Percentiles rank a stretch among this genome's conserved stretches.
Conservation (phyloP, 2,888 invertebrate genomes). For the Melitaea athalia region DNA sequence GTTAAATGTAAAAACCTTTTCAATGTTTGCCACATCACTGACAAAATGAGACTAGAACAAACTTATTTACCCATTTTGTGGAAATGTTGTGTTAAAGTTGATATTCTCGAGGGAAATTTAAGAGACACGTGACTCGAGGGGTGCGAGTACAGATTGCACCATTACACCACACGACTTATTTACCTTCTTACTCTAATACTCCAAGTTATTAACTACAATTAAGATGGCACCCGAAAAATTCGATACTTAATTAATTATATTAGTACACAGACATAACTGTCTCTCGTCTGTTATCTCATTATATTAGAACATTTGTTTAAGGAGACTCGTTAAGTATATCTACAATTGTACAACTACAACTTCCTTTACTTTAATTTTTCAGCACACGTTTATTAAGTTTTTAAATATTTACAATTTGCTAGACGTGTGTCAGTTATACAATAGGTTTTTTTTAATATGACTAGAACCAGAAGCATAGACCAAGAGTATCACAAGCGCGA, state of each 20-base stretch:
- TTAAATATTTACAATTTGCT: too few species aligned
- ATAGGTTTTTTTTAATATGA: too few species aligned
- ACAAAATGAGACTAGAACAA: conserved; percentile 28
- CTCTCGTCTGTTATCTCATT: background rate
- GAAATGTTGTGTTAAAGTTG: conserved; percentile 50
- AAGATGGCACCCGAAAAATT: conserved; percentile 58
- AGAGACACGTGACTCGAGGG: conserved; percentile 53
- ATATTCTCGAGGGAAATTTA: conserved; percentile 73
- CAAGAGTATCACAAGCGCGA: too few species aligned
- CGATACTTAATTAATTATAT: conserved; percentile 61
- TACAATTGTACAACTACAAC: background rate
- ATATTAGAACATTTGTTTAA: background rate
- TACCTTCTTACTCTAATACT: conserved; percentile 74
- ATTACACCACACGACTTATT: conserved; percentile 72
- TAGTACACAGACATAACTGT: too few species aligned
- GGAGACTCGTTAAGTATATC: background rate
- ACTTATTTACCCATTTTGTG: conserved; percentile 33
- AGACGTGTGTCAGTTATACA: too few species aligned
- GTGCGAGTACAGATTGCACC: conserved; percentile 72
- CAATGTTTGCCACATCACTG: conserved; percentile 15
- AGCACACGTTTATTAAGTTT: too few species aligned
- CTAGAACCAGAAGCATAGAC: too few species aligned
- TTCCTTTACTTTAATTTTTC: too few species aligned
- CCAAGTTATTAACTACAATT: conserved; percentile 70
- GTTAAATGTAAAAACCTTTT: background rate